A percentile compares a stretch with the other conserved stretches of the same genome.
phyloP scores from a whole-genome alignment of 2,113 vertebrate genomes.

The Pedetes capensis region DNA sequence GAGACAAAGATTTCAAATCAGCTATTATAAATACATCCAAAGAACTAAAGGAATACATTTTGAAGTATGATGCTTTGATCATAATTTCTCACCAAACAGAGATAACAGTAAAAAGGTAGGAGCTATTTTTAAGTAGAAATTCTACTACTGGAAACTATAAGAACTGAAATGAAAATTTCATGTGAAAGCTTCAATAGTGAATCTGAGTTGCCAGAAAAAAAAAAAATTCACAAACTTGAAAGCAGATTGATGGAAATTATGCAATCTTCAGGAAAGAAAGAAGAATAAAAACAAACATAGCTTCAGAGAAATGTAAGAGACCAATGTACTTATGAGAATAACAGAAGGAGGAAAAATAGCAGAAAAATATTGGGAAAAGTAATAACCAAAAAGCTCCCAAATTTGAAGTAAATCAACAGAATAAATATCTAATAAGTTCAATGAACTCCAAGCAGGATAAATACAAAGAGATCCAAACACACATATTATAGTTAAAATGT shows the following conservation, averaged over 20 bases:
- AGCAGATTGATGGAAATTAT: neutral
- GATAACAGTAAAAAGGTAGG: neutral
- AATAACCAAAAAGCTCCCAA: neutral
- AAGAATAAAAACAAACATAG: neutral
- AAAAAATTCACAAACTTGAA: neutral
- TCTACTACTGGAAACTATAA: neutral
- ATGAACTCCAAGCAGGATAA: neutral
- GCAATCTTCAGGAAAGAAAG: neutral
- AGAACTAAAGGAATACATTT: neutral
- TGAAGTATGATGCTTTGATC: neutral
- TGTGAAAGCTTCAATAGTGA: neutral
- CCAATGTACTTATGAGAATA: neutral
- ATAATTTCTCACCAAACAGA: neutral
- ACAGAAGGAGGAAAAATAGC: neutral
- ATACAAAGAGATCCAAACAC: neutral
- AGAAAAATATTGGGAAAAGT: neutral
- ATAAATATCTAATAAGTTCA: neutral
- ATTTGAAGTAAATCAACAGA: neutral
- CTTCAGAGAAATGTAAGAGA: neutral
- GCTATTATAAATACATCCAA: neutral
- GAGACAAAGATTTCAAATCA: neutral
- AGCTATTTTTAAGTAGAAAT: neutral
- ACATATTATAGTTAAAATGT: neutral
- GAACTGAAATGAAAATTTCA: neutral
- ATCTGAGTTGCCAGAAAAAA: neutral